Percentiles rank a stretch among this genome's conserved stretches.
These are phyloP conservation scores for Saturnia japonica DNA, from an alignment of 2,888 invertebrate genomes.

Conservation along the genomic window DNA sequence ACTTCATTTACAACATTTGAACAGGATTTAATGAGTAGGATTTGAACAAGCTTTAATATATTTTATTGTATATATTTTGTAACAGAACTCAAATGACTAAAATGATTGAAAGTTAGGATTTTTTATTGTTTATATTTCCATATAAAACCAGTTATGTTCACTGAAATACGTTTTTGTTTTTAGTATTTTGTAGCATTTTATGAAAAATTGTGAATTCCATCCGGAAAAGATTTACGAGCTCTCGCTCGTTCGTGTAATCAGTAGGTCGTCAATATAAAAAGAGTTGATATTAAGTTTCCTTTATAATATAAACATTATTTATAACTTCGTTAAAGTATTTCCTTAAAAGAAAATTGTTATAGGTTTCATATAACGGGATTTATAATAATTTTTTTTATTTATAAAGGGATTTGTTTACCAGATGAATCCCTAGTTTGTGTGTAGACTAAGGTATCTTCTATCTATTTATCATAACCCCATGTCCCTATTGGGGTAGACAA, in stretches of 20 bases:
- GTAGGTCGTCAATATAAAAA: conserved; percentile 2
- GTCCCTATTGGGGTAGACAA: too few relatives aligned
- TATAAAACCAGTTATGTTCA: background rate
- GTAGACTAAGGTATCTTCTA: background rate
- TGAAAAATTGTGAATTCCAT: background rate
- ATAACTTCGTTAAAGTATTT: background rate
- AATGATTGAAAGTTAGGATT: background rate
- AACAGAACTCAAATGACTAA: background rate
- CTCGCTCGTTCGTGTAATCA: background rate
- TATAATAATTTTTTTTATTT: background rate
- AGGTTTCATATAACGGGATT: background rate
- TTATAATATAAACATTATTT: background rate
- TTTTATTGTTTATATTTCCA: background rate
- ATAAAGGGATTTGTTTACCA: background rate
- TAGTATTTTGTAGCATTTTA: background rate
- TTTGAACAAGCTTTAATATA: too few relatives aligned
- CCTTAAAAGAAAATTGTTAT: background rate
- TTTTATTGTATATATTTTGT: background rate
- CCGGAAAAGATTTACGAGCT: background rate
- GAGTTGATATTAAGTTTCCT: background rate
- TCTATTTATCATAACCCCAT: background rate
- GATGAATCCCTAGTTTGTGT: background rate
- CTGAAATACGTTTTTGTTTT: background rate
- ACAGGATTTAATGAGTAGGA: too few relatives aligned
- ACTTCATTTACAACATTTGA: too few relatives aligned